Evolutionary conservation across 1,140 invertebrate genomes (phyloP).

Genomic region (Listronotus bonariensis): DNA sequence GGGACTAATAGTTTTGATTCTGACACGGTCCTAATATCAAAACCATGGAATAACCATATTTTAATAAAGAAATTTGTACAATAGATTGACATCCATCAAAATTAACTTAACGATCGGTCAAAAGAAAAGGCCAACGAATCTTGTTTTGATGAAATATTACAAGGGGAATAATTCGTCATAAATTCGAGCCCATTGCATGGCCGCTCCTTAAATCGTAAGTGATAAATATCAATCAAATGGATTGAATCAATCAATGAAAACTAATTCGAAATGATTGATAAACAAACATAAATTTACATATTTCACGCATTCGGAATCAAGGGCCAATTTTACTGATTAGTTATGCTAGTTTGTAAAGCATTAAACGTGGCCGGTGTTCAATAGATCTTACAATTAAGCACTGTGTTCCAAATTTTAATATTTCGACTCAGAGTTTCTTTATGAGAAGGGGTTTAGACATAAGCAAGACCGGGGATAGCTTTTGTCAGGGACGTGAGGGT

Average conservation of each 20-base stretch:
- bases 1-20: too few relatives aligned
- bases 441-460: too few relatives aligned
- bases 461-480: too few relatives aligned
- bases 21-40: too few relatives aligned
- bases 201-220: conserved; percentile 25
- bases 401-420: neutral
- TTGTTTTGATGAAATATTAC: conserved; percentile 21
- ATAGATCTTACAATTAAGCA: neutral
- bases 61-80: too few relatives aligned
- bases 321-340: conserved; percentile 12
- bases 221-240: conserved; percentile 38
- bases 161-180: conserved; percentile 22
- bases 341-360: neutral
- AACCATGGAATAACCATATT: too few relatives aligned
- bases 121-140: too few relatives aligned
- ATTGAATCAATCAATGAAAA: conserved; percentile 30
- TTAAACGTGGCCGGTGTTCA: neutral
- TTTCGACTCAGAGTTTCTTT: too few relatives aligned
- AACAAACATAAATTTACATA: conserved; percentile 34
- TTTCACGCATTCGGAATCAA: conserved; percentile 19
- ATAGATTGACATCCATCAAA: too few relatives aligned
- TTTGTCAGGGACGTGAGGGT: too few relatives aligned
- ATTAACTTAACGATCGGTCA: too few relatives aligned
- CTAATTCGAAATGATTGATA: conserved; percentile 37
- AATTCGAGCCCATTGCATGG: conserved; percentile 11